phyloP scores from a whole-genome alignment of 2,113 vertebrate species.

The Pogona vitticeps region DNA sequence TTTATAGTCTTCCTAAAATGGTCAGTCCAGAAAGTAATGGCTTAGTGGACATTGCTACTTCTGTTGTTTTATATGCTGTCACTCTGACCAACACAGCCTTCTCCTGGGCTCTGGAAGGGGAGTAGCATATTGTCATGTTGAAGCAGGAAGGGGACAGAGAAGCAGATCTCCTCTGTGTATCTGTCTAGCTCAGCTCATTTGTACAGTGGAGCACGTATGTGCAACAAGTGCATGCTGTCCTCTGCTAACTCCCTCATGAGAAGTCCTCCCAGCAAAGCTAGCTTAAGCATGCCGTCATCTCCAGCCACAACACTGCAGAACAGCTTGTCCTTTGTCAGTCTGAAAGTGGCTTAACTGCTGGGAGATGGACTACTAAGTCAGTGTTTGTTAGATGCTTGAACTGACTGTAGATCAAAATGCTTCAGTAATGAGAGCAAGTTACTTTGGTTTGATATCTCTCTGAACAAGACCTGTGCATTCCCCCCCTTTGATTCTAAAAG shows the following conservation, averaged over 20 bases:
- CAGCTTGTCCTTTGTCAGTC: slow-evolving; percentile 10
- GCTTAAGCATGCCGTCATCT: not conserved
- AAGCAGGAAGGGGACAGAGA: not conserved
- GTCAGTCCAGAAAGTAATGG: not conserved
- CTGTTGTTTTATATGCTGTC: not conserved
- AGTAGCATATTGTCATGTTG: not conserved
- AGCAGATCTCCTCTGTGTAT: not conserved
- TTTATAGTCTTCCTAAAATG: not conserved
- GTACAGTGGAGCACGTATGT: not conserved
- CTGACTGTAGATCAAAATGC: not conserved
- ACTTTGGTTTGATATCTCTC: not conserved
- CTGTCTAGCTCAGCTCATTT: not conserved
- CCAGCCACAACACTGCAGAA: not conserved
- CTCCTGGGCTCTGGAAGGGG: slow-evolving; percentile 13
- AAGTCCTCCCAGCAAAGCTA: not conserved
- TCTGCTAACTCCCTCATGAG: not conserved
- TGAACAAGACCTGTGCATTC: not conserved
- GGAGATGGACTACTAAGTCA: not conserved
- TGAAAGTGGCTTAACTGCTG: not conserved
- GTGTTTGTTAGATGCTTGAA: not conserved
- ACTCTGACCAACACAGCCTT: not conserved
- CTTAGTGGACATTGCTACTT: not conserved
- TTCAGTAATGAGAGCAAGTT: not conserved
- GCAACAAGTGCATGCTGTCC: slow-evolving; percentile 32
- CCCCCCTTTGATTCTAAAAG: not conserved